Base-by-base conservation (phyloP, 2,113 vertebrate species). In the Abramis brama region DNA sequence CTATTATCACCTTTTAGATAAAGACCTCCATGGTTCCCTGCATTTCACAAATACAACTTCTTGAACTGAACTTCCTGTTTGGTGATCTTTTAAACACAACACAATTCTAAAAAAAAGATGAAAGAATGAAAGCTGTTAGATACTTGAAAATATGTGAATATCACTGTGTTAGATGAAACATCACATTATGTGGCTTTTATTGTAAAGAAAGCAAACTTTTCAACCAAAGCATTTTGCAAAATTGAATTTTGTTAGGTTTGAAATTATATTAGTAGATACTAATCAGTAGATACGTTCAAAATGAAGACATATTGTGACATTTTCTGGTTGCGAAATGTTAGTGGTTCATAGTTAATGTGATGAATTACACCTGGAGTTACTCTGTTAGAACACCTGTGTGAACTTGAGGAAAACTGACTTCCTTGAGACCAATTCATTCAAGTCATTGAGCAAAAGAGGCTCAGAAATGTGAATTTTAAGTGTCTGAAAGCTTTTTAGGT, bases 21-120 rank as follows among this genome's bases (percentile, higher is more conserved):
- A 84, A 1, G 25, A 84, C 83, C 89, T 91, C 95, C 94, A 93
- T 0, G 81, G 1, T 12, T 92, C 91, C 68, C 92, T 92, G 89
- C 95, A 95, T 91, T 90, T 94, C 30, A 94, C 92, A 71, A 95
- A 95, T 0, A 91, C 93, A 78, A 94, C 78, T 57, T 94, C 93
- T 62, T 91, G 88, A 30, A 83, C 71, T 36, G 89, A 70, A 47
- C 30, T 87, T 9, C 89, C 82, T 39, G 47, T 70, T 5, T 89
- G 84, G 1, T 90, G 79, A 85, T 92, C 83, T 93, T 94, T 94
- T 2, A 93, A 50, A 66, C 95, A 95, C 81, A 94, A 92, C 30
- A 94, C 92, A 85, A 92, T 82, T 89, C 95, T 95, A 78, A 27
- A 3, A 77, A 27, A 71, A 57, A 57, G 21, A 27, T 12, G 13